Evolutionary conservation across 2,113 vertebrate species (phyloP).

Genomic region (Alligator sinensis): DNA sequence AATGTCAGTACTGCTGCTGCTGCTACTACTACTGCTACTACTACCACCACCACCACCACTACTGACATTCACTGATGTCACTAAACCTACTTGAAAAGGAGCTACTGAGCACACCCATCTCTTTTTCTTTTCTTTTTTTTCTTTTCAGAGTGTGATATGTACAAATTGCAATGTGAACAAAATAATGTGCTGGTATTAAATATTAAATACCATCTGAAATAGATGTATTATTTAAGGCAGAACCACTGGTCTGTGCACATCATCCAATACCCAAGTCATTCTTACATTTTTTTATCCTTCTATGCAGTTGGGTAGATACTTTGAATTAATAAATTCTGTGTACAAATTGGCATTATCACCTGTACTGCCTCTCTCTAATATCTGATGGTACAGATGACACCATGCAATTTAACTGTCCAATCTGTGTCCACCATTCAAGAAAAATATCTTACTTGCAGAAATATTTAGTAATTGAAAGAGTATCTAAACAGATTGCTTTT

Average conservation of each 20-base stretch:
- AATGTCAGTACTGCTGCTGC: no score
- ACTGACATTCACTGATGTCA: no score
- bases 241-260: not conserved
- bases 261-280: not conserved
- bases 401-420: conserved; percentile 11
- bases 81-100: no score
- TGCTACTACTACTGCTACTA: no score
- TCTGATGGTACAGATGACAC: not conserved
- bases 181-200: not conserved
- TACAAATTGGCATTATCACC: not conserved
- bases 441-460: not conserved
- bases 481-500: not conserved
- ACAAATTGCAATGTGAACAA: not conserved
- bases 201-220: not conserved
- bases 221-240: not conserved
- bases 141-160: not conserved
- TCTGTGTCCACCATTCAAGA: not conserved
- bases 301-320: not conserved
- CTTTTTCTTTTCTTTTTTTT: not conserved
- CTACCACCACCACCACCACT: no score
- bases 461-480: not conserved
- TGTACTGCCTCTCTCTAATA: not conserved
- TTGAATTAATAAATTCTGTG: not conserved
- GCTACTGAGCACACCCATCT: no score
- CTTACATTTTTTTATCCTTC: not conserved